Percentiles rank a stretch among this genome's conserved stretches.
phyloP scores from a whole-genome alignment of 2,888 invertebrate genomes.

The Coremacera marginata region DNA sequence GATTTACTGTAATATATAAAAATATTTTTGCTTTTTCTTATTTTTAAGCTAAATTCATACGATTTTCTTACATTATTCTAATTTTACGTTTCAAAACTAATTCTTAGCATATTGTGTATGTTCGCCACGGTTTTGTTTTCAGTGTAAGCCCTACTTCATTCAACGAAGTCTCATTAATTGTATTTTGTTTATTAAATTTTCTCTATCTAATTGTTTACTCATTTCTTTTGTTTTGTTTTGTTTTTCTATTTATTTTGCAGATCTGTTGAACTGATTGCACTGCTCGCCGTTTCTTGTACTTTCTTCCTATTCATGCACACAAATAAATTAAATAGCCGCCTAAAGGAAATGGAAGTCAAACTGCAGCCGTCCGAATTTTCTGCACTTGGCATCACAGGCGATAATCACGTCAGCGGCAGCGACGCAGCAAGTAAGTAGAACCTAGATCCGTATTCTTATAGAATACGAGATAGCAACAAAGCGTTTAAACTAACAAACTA shows the following conservation, averaged over 20 bases:
- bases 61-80: too few relatives aligned
- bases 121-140: not conserved
- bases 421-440: slow-evolving; percentile 66
- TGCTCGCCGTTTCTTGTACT: slow-evolving; percentile 85
- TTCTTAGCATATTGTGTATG: not conserved
- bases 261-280: slow-evolving; percentile 85
- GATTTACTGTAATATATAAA: too few relatives aligned
- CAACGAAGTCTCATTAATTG: slow-evolving; percentile 14
- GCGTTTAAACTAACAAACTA: not conserved
- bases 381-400: slow-evolving; percentile 67
- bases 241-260: slow-evolving; percentile 69
- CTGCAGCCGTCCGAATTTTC: slow-evolving; percentile 76
- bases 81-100: not conserved
- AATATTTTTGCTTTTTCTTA: too few relatives aligned
- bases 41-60: too few relatives aligned
- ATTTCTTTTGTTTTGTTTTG: slow-evolving; percentile 19
- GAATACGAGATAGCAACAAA: not conserved
- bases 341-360: slow-evolving; percentile 84
- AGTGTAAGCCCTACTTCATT: not conserved
- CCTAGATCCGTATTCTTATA: not conserved
- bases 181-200: slow-evolving; percentile 7
- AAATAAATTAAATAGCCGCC: slow-evolving; percentile 82
- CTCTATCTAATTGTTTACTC: slow-evolving; percentile 8
- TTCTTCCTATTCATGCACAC: slow-evolving; percentile 89
- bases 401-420: slow-evolving; percentile 64